Evolutionary conservation across 2,888 invertebrate genomes (phyloP).

Genomic region (Agonopterix arenella): DNA sequence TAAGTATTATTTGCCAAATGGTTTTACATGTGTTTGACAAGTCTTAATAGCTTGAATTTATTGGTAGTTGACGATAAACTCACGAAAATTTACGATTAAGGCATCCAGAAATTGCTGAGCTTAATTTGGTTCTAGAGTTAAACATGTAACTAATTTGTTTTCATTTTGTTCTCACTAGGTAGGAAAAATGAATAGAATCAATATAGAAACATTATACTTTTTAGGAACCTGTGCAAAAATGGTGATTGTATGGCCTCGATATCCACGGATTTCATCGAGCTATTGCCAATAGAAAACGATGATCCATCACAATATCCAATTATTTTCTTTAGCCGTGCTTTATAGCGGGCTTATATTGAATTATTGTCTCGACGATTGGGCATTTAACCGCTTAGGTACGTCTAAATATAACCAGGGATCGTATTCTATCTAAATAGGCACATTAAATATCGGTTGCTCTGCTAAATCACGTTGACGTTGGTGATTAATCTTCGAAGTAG

Average conservation of each 20-base stretch:
- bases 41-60: background rate
- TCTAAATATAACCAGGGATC: constrained; percentile 59
- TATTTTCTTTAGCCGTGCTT: constrained; percentile 16
- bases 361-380: constrained; percentile 48
- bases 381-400: constrained; percentile 51
- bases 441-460: constrained; percentile 73
- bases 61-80: too few relatives aligned
- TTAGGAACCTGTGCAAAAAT: too few relatives aligned
- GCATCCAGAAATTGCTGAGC: too few relatives aligned
- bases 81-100: too few relatives aligned
- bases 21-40: background rate
- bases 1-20: background rate
- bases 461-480: constrained; percentile 72
- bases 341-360: constrained; percentile 31
- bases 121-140: too few relatives aligned
- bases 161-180: too few relatives aligned
- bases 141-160: too few relatives aligned
- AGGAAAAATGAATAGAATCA: too few relatives aligned
- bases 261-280: too few relatives aligned
- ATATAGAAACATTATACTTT: too few relatives aligned
- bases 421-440: constrained; percentile 67
- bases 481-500: constrained; percentile 72
- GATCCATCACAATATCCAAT: constrained; percentile 30
- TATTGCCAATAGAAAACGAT: too few relatives aligned
- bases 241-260: too few relatives aligned